Conservation (phyloP, 2,888 invertebrate genomes). For the Alcis repandata region DNA sequence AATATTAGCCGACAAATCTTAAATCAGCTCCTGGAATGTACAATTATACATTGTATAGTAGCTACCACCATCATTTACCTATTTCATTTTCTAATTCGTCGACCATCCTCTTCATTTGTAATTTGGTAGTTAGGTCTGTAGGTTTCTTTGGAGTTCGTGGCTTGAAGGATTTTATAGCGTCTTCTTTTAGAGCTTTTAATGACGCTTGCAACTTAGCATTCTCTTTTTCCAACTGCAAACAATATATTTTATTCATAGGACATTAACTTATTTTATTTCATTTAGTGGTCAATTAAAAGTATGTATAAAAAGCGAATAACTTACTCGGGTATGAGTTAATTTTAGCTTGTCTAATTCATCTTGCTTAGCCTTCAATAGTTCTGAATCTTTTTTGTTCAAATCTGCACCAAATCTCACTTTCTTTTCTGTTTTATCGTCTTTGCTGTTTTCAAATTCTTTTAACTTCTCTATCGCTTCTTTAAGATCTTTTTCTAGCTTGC, state of each 20-base stretch:
- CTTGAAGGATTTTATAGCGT: constrained; percentile 89
- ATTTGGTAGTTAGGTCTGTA: constrained; percentile 90
- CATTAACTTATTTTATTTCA: too few species aligned
- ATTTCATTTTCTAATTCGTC: constrained; percentile 96
- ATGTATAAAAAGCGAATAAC: neutral
- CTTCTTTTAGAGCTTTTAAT: constrained; percentile 89
- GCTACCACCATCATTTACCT: constrained; percentile 72
- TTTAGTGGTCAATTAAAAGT: too few species aligned
- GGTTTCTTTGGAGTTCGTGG: constrained; percentile 91
- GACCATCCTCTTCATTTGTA: constrained; percentile 93
- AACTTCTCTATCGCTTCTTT: constrained; percentile 87
- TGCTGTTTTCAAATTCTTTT: constrained; percentile 82
- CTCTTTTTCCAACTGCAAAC: constrained; percentile 87
- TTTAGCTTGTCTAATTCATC: constrained; percentile 86
- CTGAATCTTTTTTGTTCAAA: constrained; percentile 75
- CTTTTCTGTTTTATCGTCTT: constrained; percentile 84
- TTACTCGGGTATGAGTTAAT: constrained; percentile 79
- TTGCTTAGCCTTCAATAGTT: constrained; percentile 76
- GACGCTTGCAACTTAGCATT: constrained; percentile 88
- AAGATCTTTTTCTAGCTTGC: constrained; percentile 88
- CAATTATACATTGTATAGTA: neutral
- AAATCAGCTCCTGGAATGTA: too few species aligned
- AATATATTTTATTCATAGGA: constrained; percentile 3
- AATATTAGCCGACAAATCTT: neutral
- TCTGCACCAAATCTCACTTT: constrained; percentile 81